Conservation (phyloP, 2,797 vertebrate genomes). For the Podargus strigoides region DNA sequence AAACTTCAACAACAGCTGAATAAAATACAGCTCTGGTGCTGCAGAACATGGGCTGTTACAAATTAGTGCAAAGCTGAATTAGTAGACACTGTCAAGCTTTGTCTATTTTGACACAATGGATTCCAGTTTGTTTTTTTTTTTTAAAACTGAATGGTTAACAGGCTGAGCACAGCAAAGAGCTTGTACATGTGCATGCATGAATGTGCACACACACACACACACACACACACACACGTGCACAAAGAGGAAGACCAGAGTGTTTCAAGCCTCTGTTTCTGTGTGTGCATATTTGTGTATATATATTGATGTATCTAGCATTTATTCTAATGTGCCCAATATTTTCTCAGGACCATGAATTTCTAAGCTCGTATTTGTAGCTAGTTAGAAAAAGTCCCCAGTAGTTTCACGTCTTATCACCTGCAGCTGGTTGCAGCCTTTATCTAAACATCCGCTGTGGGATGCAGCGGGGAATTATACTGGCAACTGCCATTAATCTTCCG, state of each 20-base stretch:
- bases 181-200: background rate
- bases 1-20: background rate
- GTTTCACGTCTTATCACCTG: constrained; percentile 5
- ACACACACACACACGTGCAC: too few species aligned
- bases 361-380: background rate
- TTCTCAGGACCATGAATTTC: background rate
- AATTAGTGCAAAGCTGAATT: background rate
- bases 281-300: background rate
- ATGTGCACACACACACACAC: too few species aligned
- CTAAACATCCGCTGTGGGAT: constrained; percentile 9
- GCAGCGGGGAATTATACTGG: constrained; percentile 2
- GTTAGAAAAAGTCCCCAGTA: background rate
- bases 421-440: constrained; percentile 27
- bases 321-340: background rate
- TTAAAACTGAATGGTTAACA: background rate
- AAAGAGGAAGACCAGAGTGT: background rate
- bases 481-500: constrained; percentile 40
- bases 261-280: background rate
- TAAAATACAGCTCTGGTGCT: background rate
- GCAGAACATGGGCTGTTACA: background rate
- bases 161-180: background rate
- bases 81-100: background rate
- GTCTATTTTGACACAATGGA: background rate
- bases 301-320: background rate
- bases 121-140: rapidly evolving